Conservation (phyloP, 2,113 vertebrate genomes). For the Pelusios castaneus region DNA sequence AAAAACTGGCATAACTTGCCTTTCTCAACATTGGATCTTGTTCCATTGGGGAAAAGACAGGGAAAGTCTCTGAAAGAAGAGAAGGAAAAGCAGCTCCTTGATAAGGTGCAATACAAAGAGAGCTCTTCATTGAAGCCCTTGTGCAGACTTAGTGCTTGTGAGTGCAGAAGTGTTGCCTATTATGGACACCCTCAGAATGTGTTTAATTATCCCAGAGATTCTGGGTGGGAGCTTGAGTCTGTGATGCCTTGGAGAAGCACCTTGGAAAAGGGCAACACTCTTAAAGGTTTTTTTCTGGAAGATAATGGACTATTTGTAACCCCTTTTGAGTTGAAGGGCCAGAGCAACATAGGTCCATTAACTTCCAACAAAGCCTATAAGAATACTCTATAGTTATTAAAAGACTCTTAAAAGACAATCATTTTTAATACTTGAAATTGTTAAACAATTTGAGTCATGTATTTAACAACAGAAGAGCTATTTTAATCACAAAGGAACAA, state of each 20-base stretch:
- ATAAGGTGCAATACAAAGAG: neutral
- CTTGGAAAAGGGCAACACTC: neutral
- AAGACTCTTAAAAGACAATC: neutral
- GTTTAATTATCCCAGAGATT: neutral
- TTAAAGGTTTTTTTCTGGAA: neutral
- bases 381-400: neutral
- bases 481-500: neutral
- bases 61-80: neutral
- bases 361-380: neutral
- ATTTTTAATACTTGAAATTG: neutral
- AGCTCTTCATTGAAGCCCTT: neutral
- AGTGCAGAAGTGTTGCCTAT: neutral
- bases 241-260: neutral
- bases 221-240: neutral
- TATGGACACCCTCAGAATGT: neutral
- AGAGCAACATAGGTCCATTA: neutral
- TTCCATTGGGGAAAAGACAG: neutral
- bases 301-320: neutral
- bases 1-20: neutral
- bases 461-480: neutral
- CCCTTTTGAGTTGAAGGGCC: neutral
- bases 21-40: neutral
- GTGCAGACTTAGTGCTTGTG: neutral
- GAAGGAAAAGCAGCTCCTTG: neutral
- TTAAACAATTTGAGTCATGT: neutral